Conservation (phyloP, 1,140 invertebrate genomes). For the Nephila pilipes region DNA sequence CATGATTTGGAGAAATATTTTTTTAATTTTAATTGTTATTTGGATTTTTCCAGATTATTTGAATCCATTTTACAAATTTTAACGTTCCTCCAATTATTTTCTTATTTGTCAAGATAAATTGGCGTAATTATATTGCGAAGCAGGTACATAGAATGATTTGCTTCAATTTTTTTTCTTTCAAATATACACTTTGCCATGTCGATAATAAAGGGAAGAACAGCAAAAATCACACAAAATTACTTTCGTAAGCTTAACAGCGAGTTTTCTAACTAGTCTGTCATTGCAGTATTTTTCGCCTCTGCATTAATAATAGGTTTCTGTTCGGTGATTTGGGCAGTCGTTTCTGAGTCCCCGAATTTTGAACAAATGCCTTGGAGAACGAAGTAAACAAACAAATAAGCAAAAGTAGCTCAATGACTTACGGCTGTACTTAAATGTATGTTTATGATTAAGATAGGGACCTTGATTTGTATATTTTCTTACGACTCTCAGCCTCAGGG, state of each 20-base stretch:
- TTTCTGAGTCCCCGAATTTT: background rate
- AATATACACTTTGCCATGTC: no score
- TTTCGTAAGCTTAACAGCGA: background rate
- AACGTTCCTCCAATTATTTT: no score
- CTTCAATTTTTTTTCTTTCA: no score
- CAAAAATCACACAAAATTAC: background rate
- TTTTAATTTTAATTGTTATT: no score
- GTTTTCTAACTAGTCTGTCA: conserved; percentile 38
- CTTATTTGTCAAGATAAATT: no score
- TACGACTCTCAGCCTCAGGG: conserved; percentile 3
- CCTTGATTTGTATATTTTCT: background rate
- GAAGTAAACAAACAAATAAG: background rate
- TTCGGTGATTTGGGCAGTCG: background rate
- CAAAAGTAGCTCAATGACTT: background rate
- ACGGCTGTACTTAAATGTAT: background rate
- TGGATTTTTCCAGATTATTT: no score
- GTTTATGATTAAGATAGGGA: background rate
- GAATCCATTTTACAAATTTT: no score
- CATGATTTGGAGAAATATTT: no score
- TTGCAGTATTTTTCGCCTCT: conserved; percentile 15
- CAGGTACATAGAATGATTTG: no score
- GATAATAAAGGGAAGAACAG: background rate
- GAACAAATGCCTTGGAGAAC: background rate
- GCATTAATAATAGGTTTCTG: conserved; percentile 31
- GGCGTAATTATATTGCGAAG: no score